These are phyloP conservation scores for Agrochola lota DNA, from an alignment of 2,888 invertebrate species.

Conservation along the genomic window DNA sequence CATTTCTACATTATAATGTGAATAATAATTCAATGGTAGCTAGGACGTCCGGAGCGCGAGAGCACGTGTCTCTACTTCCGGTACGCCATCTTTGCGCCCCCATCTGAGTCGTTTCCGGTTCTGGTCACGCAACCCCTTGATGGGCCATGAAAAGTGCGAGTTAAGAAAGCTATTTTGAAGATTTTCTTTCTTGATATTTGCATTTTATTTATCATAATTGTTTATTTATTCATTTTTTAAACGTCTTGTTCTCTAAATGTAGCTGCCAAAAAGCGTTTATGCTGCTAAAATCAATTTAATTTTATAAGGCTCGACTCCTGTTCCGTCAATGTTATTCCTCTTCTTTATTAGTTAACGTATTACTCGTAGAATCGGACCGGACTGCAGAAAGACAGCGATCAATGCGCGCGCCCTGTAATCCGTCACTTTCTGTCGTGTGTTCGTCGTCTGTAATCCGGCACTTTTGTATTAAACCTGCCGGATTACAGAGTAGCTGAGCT, in stretches of 20 bases:
- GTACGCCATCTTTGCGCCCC: conserved; percentile 88
- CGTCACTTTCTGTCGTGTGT: too few relatives aligned
- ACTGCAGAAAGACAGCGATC: too few relatives aligned
- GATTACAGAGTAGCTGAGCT: too few relatives aligned
- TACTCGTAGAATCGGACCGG: too few relatives aligned
- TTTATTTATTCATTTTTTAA: too few relatives aligned
- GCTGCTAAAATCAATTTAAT: not conserved
- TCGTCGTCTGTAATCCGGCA: too few relatives aligned
- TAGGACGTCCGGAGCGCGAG: conserved; percentile 86
- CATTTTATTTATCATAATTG: not conserved
- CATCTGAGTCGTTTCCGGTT: conserved; percentile 81
- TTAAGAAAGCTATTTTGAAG: not conserved
- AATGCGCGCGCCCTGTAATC: too few relatives aligned
- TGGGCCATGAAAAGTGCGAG: conserved; percentile 73
- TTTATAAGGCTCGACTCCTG: not conserved
- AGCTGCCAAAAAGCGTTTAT: not conserved
- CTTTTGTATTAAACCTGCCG: too few relatives aligned
- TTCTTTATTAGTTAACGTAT: too few relatives aligned
- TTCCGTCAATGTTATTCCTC: not conserved
- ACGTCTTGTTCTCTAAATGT: not conserved
- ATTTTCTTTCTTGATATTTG: not conserved
- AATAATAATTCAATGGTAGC: conserved; percentile 88
- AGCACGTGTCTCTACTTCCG: conserved; percentile 89
- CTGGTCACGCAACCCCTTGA: conserved; percentile 87
- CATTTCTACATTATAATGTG: conserved; percentile 70